A percentile compares a stretch with the other conserved stretches of the same genome.
Conservation (phyloP, 2,888 invertebrate genomes). For the Pyrgus malvae region DNA sequence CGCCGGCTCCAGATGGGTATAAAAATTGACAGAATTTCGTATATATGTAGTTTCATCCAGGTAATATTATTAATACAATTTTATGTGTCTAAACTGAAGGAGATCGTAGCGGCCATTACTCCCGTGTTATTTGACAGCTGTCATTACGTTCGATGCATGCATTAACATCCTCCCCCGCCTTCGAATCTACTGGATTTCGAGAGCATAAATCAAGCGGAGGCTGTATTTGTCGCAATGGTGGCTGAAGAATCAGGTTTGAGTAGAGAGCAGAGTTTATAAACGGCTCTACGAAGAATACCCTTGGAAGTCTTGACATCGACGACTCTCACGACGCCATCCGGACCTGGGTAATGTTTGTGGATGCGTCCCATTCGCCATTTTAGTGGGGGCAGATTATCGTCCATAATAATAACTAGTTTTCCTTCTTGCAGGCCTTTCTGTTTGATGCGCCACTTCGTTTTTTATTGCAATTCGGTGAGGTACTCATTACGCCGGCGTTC, state of each 20-base stretch:
- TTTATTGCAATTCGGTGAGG: constrained; percentile 28
- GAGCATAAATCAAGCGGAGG: background rate
- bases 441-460: constrained; percentile 23
- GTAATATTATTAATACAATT: too few species aligned
- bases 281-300: constrained; percentile 13
- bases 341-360: constrained; percentile 28
- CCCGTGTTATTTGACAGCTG: background rate
- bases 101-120: too few species aligned
- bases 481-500: constrained; percentile 29
- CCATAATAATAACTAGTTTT: constrained; percentile 22
- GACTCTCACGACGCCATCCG: constrained; percentile 11
- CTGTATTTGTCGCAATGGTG: background rate
- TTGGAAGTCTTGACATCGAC: constrained; percentile 24
- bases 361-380: constrained; percentile 33
- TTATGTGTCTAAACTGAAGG: too few species aligned
- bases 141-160: background rate
- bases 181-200: constrained; percentile 1
- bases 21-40: too few species aligned
- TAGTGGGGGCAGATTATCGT: constrained; percentile 28
- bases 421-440: constrained; percentile 2
- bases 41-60: too few species aligned
- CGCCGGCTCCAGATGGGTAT: too few species aligned
- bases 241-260: background rate
- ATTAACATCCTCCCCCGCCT: constrained; percentile 2
- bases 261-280: background rate